Conservation (phyloP, 2,888 invertebrate genomes). For the Caenorhabditis wallacei region DNA sequence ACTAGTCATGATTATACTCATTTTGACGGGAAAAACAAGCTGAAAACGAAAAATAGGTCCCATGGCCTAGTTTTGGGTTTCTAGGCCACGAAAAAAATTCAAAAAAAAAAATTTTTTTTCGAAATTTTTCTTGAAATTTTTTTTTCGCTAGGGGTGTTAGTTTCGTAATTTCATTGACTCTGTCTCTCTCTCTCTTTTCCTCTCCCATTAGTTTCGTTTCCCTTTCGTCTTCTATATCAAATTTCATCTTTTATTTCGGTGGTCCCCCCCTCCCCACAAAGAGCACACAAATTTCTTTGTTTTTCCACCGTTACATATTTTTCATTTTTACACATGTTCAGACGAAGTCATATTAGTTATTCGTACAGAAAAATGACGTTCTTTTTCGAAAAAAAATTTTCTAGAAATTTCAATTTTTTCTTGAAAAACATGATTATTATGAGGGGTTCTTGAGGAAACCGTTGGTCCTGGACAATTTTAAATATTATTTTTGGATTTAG, state of each 20-base stretch:
- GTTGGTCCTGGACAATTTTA: no score
- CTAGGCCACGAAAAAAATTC: slow-evolving; percentile 78
- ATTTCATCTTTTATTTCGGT: slow-evolving; percentile 6
- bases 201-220: slow-evolving; percentile 6
- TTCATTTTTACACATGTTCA: not conserved
- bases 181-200: not conserved
- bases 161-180: not conserved
- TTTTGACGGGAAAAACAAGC: no score
- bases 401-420: not conserved
- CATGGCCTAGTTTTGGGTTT: not conserved
- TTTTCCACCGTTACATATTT: not conserved
- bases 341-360: not conserved
- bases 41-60: not conserved
- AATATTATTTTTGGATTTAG: not conserved
- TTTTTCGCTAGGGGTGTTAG: not conserved
- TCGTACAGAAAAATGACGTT: not conserved
- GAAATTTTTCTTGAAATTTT: no score
- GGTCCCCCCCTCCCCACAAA: slow-evolving; percentile 5
- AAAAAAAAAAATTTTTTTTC: no score
- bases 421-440: no score
- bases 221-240: not conserved
- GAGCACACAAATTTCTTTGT: slow-evolving; percentile 12
- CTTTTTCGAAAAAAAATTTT: not conserved
- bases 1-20: no score
- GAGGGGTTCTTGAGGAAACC: no score